Percentiles rank a stretch among this genome's conserved stretches.
Evolutionary conservation across 2,113 vertebrate genomes (phyloP).

Genomic region (Etia nguti): DNA sequence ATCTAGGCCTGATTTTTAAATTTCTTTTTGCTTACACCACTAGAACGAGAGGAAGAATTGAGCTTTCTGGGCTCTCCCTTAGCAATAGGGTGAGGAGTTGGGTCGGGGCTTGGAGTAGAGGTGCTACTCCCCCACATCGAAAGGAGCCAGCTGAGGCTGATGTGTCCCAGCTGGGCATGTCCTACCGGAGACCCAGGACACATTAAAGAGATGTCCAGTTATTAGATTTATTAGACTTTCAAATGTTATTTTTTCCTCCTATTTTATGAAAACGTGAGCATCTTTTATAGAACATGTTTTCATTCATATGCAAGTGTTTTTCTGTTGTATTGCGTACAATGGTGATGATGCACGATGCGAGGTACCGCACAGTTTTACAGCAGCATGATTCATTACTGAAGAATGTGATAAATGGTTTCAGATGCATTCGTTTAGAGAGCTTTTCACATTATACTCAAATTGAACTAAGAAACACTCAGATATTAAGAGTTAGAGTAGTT

Average conservation of each 20-base stretch:
- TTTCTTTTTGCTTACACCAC: neutral
- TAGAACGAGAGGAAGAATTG: neutral
- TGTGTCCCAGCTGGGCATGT: neutral
- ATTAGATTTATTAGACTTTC: neutral
- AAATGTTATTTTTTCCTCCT: neutral
- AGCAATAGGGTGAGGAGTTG: neutral
- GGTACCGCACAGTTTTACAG: neutral
- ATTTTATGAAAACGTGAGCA: neutral
- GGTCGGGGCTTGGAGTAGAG: neutral
- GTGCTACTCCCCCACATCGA: neutral
- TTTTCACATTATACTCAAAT: neutral
- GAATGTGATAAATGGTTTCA: neutral
- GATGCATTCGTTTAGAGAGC: neutral
- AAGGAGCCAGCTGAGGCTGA: neutral
- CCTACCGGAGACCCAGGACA: neutral
- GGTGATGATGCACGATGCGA: neutral
- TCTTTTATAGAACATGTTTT: neutral
- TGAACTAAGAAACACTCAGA: neutral
- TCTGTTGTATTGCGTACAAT: neutral
- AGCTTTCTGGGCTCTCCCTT: neutral
- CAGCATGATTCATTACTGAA: neutral
- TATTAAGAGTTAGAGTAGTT: neutral
- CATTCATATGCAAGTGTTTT: neutral
- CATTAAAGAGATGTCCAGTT: neutral
- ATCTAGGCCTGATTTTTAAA: neutral